These are phyloP conservation scores for Channallabes apus DNA, from an alignment of 2,797 vertebrate species.

Conservation along the genomic window DNA sequence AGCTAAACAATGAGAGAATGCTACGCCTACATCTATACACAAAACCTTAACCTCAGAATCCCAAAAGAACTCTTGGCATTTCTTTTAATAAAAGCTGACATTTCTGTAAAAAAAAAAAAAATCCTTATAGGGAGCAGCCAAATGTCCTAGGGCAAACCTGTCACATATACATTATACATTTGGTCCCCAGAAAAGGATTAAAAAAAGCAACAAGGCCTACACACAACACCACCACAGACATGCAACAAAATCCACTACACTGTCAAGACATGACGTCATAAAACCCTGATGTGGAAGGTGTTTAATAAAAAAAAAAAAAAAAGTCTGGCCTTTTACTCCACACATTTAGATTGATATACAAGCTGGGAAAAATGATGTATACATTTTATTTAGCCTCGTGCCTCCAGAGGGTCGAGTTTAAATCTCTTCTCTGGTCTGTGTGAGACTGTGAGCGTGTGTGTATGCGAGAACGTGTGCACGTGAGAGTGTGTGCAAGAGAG, in stretches of 20 bases:
- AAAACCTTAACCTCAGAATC: not conserved
- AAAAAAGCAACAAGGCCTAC: not conserved
- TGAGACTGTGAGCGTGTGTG: too few species aligned
- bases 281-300: not conserved
- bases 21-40: not conserved
- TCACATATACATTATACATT: not conserved
- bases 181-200: not conserved
- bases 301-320: conserved; percentile 3
- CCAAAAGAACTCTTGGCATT: not conserved
- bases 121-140: not conserved
- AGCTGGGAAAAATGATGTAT: too few species aligned
- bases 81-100: not conserved
- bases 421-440: too few species aligned
- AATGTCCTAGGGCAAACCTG: not conserved
- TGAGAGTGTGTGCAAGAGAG: too few species aligned
- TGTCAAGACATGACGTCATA: not conserved
- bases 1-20: not conserved
- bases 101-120: not conserved
- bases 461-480: too few species aligned
- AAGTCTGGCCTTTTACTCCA: not conserved
- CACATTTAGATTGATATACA: not conserved
- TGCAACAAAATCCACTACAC: not conserved
- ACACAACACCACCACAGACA: not conserved
- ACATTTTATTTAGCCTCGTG: too few species aligned
- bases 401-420: too few species aligned